Conservation (phyloP, 2,888 invertebrate genomes). For the Lasioglossum calceatum region DNA sequence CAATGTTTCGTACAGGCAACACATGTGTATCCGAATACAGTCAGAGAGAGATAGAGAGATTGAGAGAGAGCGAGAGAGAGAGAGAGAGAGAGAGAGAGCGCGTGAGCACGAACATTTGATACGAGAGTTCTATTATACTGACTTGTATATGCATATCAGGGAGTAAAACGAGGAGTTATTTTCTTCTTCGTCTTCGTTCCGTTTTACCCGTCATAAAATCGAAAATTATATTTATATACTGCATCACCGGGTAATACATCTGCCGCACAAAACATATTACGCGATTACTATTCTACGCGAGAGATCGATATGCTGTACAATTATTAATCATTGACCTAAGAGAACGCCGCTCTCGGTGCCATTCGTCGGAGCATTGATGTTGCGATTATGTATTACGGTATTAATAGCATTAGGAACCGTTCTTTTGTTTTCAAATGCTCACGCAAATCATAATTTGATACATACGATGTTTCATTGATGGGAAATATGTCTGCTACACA, state of each 20-base stretch:
- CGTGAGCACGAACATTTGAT: conserved; percentile 27
- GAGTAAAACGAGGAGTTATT: conserved; percentile 26
- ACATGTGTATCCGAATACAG: conserved; percentile 18
- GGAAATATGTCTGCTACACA: conserved; percentile 33
- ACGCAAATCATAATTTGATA: conserved; percentile 63
- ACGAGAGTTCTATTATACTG: conserved; percentile 39
- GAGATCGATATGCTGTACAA: conserved; percentile 46
- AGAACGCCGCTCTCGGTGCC: conserved; percentile 46
- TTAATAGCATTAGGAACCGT: conserved; percentile 60
- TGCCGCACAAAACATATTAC: conserved; percentile 32
- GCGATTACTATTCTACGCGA: conserved; percentile 34
- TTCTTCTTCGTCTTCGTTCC: conserved; percentile 21
- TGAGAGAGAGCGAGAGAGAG: too few relatives aligned
- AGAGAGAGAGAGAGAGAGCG: neutral
- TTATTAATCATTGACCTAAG: conserved; percentile 56
- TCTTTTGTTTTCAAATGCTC: conserved; percentile 29
- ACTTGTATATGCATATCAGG: conserved; percentile 55
- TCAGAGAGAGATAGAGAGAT: conserved; percentile 4
- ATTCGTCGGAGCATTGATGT: conserved; percentile 49
- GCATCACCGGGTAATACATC: conserved; percentile 27
- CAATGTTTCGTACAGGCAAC: conserved; percentile 30
- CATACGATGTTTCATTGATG: conserved; percentile 55
- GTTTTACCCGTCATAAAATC: conserved; percentile 22
- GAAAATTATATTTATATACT: conserved; percentile 19
- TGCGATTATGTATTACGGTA: conserved; percentile 61